Conservation (phyloP, 2,113 vertebrate genomes). For the Capreolus pygargus region DNA sequence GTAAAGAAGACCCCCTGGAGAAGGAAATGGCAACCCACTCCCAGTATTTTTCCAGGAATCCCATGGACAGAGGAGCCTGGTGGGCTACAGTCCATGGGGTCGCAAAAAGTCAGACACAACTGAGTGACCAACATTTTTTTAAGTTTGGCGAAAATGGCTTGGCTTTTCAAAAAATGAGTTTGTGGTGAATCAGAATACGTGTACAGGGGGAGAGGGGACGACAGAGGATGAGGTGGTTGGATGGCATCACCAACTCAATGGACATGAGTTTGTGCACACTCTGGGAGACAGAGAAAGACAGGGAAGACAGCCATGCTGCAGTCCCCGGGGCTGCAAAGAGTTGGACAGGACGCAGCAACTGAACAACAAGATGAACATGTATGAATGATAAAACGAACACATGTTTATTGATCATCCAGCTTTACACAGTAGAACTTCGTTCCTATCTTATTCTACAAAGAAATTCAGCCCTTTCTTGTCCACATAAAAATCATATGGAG, state of each 20-base stretch:
- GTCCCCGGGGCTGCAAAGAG: not conserved
- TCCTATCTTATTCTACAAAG: not conserved
- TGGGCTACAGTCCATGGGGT: not conserved
- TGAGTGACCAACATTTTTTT: not conserved
- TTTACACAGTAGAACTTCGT: not conserved
- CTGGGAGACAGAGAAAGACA: not conserved
- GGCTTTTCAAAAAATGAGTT: not conserved
- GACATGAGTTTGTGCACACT: not conserved
- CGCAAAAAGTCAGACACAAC: not conserved
- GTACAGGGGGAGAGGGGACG: not conserved
- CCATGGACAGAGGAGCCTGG: not conserved
- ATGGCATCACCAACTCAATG: not conserved
- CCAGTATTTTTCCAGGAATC: not conserved
- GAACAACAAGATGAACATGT: not conserved
- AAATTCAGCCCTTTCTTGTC: not conserved
- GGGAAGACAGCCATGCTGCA: not conserved
- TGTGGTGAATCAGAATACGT: not conserved
- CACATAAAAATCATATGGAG: not conserved
- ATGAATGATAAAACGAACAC: not conserved
- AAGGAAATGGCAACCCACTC: not conserved
- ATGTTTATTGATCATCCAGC: not conserved
- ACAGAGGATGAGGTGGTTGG: not conserved
- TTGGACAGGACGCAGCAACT: fast-evolving
- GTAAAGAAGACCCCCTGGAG: not conserved
- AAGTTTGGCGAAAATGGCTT: not conserved